phyloP scores from a whole-genome alignment of 2,113 vertebrate genomes.

The Rhynchomys soricoides region DNA sequence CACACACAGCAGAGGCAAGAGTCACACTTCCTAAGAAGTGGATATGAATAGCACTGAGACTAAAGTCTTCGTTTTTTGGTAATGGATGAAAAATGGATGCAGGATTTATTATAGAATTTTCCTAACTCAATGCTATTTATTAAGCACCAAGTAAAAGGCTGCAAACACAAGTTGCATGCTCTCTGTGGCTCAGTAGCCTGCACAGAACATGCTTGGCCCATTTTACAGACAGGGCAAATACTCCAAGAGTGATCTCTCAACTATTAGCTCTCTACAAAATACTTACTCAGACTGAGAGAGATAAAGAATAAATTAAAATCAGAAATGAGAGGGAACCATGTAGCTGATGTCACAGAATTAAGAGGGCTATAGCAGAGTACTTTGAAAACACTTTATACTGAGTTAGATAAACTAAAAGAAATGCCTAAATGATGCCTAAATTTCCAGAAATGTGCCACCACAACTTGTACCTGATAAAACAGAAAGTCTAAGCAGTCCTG shows the following conservation, averaged over 20 bases:
- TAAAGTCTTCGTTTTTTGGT: slow-evolving; percentile 32
- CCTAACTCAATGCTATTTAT: not conserved
- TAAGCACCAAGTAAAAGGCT: slow-evolving; percentile 9
- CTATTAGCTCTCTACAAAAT: not conserved
- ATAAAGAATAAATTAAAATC: not conserved
- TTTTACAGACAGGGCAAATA: not conserved
- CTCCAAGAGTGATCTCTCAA: not conserved
- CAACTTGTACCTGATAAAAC: not conserved
- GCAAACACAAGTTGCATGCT: not conserved
- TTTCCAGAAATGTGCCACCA: slow-evolving; percentile 18
- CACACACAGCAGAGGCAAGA: not conserved
- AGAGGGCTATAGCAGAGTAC: not conserved
- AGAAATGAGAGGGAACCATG: not conserved
- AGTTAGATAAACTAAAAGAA: not conserved
- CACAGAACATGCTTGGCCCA: not conserved
- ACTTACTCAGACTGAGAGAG: not conserved
- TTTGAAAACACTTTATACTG: not conserved
- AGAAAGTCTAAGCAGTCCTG: not conserved
- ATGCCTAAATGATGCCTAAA: not conserved
- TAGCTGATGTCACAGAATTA: not conserved
- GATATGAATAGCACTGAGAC: not conserved
- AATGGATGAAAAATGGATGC: slow-evolving; percentile 19
- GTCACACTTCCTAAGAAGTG: not conserved
- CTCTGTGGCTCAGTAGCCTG: not conserved
- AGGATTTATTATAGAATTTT: not conserved